These are phyloP conservation scores for Cephus spinipes DNA, from an alignment of 2,888 invertebrate species.

Conservation along the genomic window DNA sequence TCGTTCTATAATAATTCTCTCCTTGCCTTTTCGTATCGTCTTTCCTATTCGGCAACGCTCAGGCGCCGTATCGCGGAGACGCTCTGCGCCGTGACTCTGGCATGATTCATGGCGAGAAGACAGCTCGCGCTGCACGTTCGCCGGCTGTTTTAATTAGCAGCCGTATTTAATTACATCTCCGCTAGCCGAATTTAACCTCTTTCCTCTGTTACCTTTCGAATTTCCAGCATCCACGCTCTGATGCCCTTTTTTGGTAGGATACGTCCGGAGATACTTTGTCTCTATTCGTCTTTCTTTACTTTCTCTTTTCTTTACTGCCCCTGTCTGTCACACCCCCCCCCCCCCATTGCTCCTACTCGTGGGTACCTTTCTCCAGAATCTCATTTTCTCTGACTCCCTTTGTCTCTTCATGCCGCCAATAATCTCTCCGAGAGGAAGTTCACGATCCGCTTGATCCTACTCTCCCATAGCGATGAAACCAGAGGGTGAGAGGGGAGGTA, in stretches of 20 bases:
- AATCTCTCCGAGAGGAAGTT: neutral
- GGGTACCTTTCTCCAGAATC: neutral
- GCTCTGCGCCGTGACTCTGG: neutral
- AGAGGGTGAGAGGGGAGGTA: neutral
- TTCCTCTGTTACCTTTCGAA: slow-evolving; percentile 1
- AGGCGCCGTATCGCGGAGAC: neutral
- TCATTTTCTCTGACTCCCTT: neutral
- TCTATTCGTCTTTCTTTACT: neutral
- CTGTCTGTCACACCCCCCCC: neutral
- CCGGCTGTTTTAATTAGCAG: slow-evolving; percentile 31
- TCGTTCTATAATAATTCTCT: neutral
- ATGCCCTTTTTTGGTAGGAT: slow-evolving; percentile 5
- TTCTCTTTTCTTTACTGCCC: neutral
- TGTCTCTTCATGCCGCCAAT: neutral
- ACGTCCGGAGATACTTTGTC: slow-evolving; percentile 13
- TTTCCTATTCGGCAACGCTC: neutral
- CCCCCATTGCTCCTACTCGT: neutral
- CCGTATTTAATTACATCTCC: slow-evolving; percentile 28
- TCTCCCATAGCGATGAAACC: neutral
- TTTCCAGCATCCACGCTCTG: slow-evolving; percentile 12
- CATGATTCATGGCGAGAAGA: slow-evolving; percentile 25
- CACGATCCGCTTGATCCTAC: neutral
- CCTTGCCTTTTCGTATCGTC: neutral
- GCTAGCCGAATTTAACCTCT: neutral
- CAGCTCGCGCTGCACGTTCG: slow-evolving; percentile 18